These are phyloP conservation scores for Mycteria americana DNA, from an alignment of 2,797 vertebrate species.

Conservation along the genomic window DNA sequence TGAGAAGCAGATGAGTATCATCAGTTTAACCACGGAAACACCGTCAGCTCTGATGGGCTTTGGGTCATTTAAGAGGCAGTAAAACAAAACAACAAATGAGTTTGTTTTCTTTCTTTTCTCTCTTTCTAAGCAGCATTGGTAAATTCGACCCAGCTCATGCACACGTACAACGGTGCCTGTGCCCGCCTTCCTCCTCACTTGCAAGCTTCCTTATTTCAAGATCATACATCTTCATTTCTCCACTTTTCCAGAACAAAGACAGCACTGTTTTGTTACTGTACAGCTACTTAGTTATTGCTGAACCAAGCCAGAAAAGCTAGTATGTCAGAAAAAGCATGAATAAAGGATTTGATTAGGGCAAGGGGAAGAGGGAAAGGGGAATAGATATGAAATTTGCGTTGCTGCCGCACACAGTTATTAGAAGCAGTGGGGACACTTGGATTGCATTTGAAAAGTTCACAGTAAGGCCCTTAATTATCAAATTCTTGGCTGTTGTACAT, in stretches of 20 bases:
- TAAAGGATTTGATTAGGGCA: conserved; percentile 46
- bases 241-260: conserved; percentile 42
- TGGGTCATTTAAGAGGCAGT: neutral
- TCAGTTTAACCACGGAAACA: neutral
- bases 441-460: neutral
- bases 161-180: neutral
- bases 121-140: neutral
- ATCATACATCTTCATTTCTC: conserved; percentile 24
- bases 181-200: neutral
- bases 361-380: neutral
- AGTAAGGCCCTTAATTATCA: neutral
- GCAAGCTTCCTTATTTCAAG: neutral
- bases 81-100: neutral
- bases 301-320: neutral
- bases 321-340: conserved; percentile 38
- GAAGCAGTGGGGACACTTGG: neutral
- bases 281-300: conserved; percentile 21
- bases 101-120: neutral
- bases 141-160: neutral
- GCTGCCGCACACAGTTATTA: neutral
- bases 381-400: neutral
- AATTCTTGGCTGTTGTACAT: neutral
- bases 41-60: neutral
- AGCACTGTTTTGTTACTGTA: conserved; percentile 32
- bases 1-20: neutral